These are phyloP conservation scores for Agapornis roseicollis DNA, from an alignment of 2,113 vertebrate genomes.

Conservation along the genomic window DNA sequence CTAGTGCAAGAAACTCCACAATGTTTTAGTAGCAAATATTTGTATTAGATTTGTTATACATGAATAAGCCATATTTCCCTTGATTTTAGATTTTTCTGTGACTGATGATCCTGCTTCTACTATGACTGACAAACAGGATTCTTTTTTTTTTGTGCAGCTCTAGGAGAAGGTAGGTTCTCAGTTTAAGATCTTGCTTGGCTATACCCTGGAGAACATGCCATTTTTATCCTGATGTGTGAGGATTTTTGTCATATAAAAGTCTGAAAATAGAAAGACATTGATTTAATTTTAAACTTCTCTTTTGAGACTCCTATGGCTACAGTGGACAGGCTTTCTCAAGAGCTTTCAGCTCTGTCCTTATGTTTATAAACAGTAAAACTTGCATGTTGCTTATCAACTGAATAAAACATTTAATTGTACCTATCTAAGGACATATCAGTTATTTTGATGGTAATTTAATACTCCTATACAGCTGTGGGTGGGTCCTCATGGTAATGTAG, in stretches of 20 bases:
- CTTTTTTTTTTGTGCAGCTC: not conserved
- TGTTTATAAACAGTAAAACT: not conserved
- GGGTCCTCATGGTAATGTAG: not conserved
- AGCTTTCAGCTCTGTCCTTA: not conserved
- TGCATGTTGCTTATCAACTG: not conserved
- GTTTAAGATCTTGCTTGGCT: not conserved
- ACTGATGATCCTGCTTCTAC: not conserved
- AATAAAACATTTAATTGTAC: constrained; percentile 23
- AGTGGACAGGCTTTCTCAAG: not conserved
- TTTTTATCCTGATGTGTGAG: not conserved
- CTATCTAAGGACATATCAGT: not conserved
- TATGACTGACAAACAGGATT: not conserved
- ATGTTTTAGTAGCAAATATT: not conserved
- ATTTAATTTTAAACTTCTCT: not conserved
- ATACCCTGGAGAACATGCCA: not conserved
- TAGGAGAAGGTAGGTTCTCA: not conserved
- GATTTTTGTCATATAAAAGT: not conserved
- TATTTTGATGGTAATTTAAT: constrained; percentile 8
- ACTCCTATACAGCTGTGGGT: not conserved
- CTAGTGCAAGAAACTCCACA: not conserved
- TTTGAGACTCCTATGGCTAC: not conserved
- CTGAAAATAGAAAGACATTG: not conserved
- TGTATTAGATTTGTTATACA: not conserved
- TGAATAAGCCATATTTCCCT: not conserved
- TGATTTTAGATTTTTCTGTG: not conserved